Evolutionary conservation across 2,888 invertebrate genomes (phyloP).

Genomic region (Drosophila antonietae): DNA sequence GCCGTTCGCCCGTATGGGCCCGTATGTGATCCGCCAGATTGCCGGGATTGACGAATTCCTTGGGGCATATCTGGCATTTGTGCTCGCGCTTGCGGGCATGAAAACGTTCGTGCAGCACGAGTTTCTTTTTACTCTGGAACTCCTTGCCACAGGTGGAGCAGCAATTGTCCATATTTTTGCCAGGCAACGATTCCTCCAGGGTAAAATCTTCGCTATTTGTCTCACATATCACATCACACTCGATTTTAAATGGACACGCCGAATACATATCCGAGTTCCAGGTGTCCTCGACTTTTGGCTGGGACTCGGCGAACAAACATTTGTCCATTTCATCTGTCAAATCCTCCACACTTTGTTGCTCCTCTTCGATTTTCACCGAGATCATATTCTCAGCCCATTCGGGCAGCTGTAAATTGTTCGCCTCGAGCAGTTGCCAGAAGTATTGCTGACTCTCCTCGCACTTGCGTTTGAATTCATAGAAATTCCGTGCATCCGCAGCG

Average conservation of each 20-base stretch:
- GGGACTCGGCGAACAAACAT: background rate
- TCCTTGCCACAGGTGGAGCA: slow-evolving; percentile 84
- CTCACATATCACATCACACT: slow-evolving; percentile 22
- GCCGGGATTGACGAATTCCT: slow-evolving; percentile 37
- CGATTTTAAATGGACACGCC: slow-evolving; percentile 3
- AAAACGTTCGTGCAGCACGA: slow-evolving; percentile 29
- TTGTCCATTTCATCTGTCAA: slow-evolving; percentile 3
- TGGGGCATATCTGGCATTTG: slow-evolving; percentile 35
- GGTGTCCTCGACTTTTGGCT: background rate
- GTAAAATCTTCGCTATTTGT: background rate
- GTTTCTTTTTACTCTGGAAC: slow-evolving; percentile 84
- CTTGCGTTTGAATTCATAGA: slow-evolving; percentile 77
- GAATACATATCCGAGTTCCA: background rate
- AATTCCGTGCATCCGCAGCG: slow-evolving; percentile 53
- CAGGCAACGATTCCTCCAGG: background rate
- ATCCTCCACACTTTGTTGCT: background rate
- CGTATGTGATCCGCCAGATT: slow-evolving; percentile 86
- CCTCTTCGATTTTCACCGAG: background rate
- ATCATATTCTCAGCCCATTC: slow-evolving; percentile 6
- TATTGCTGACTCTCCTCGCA: slow-evolving; percentile 71
- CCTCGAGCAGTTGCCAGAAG: slow-evolving; percentile 77
- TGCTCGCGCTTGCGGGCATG: slow-evolving; percentile 26
- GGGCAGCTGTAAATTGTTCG: slow-evolving; percentile 3
- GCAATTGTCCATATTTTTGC: slow-evolving; percentile 83
- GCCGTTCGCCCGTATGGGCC: slow-evolving; percentile 85